Base-by-base conservation (phyloP, 2,113 vertebrate species). In the Archocentrus centrarchus region DNA sequence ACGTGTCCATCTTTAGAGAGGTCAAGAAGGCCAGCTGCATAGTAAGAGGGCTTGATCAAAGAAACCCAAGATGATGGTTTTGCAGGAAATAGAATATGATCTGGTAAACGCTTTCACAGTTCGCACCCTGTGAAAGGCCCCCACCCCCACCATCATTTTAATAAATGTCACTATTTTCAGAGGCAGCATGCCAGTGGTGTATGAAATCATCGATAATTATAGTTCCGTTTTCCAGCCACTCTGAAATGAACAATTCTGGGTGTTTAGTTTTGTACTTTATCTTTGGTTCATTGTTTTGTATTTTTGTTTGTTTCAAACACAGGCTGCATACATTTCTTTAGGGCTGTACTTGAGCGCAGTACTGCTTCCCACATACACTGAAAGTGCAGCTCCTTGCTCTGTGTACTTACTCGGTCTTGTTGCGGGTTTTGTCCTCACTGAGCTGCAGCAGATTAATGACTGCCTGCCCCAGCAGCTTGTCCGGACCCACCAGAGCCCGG, bases 401-500 rank as follows among this genome's bases (percentile, higher is more conserved):
- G 27, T 10, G 39, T 32, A 96, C 97, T 97, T 82, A 98, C 97
- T 97, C 95, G 0, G 93, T 96, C 88, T 96, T 96, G 47, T 91
- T 78, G 27, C 96, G 96, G 82, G 89, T 92, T 39, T 93, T 95
- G 58, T 95, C 93, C 2, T 91, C 91, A 61, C 96, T 84, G 78
- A 98, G 95, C 83, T 96, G 95, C 18, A 78, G 91, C 90, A 99
- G 96, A 86, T 97, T 95, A 84, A 98, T 93, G 68, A 96, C 96
- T 3, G 96, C 96, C 18, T 97, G 96, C 0, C 98, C 98, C 92
- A 99, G 96, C 92, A 96, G 96, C 87, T 98, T 98, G 94, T 99
- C 98, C 11, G 97, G 94, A 39, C 98, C 98, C 77, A 98, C 94
- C 83, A 97, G 96, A 61, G 97, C 97, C 14, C 98, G 96, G 95